A percentile compares a stretch with the other conserved stretches of the same genome.
phyloP scores from a whole-genome alignment of 2,888 invertebrate genomes.

The Doris montereyensis region DNA sequence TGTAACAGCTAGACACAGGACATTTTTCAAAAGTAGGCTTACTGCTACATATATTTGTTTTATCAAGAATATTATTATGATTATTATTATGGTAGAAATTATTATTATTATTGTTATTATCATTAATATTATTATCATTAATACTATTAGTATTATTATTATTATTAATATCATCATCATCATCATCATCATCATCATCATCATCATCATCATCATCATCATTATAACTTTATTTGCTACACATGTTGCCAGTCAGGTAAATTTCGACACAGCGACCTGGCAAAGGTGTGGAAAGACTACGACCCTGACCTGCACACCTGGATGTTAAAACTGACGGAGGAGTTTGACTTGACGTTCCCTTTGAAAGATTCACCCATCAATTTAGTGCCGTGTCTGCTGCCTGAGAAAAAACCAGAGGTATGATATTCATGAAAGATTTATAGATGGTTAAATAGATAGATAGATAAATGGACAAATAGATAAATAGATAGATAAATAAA shows the following conservation, averaged over 20 bases:
- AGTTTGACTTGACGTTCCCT: constrained; percentile 71
- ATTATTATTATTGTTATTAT: background rate
- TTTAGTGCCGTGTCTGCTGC: constrained; percentile 72
- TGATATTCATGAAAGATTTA: no score
- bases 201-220: background rate
- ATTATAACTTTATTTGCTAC: no score
- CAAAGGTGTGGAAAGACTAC: constrained; percentile 67
- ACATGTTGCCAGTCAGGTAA: constrained; percentile 70
- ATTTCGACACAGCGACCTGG: constrained; percentile 62
- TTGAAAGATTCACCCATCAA: constrained; percentile 62
- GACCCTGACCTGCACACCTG: constrained; percentile 63
- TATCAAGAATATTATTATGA: no score
- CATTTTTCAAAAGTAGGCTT: no score
- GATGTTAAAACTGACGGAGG: constrained; percentile 71
- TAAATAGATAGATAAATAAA: no score
- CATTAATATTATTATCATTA: no score
- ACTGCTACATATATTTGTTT: no score
- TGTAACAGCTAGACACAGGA: no score
- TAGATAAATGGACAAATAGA: no score
- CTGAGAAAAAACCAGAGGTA: constrained; percentile 67
- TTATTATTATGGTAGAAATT: background rate
- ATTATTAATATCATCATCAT: background rate
- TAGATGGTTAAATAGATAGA: no score
- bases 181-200: background rate
- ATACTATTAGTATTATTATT: no score